Percentiles rank a stretch among this genome's conserved stretches.
Conservation (phyloP, 2,888 invertebrate species). For the Athalia rosae region DNA sequence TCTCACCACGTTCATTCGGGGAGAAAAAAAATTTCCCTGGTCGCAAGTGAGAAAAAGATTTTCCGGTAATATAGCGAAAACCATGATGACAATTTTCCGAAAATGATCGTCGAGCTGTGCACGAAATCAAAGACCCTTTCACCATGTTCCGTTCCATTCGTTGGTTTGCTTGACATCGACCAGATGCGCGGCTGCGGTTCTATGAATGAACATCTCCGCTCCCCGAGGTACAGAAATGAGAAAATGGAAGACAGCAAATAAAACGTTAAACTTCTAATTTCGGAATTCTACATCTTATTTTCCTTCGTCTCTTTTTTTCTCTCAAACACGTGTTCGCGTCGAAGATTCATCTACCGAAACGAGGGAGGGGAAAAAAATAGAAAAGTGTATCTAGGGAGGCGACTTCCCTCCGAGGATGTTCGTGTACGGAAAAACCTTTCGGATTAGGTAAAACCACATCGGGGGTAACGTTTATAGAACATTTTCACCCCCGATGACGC, state of each 20-base stretch:
- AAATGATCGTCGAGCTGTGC: not conserved
- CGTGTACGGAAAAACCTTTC: too few species aligned
- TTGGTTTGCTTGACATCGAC: conserved; percentile 20
- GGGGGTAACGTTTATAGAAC: not conserved
- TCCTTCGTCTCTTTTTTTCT: not conserved
- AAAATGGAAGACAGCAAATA: conserved; percentile 16
- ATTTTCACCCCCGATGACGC: too few species aligned
- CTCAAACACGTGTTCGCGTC: too few species aligned
- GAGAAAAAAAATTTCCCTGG: too few species aligned
- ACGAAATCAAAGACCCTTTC: conserved; percentile 35
- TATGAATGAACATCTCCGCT: conserved; percentile 36
- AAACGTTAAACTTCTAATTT: conserved; percentile 43
- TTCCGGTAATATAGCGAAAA: too few species aligned
- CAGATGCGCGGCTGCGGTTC: conserved; percentile 31
- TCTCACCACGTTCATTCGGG: too few species aligned
- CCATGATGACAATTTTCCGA: not conserved
- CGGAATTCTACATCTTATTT: conserved; percentile 25
- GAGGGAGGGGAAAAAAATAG: too few species aligned
- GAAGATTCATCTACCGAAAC: too few species aligned
- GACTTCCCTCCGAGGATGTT: too few species aligned
- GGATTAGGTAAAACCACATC: too few species aligned
- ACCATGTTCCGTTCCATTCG: conserved; percentile 22
- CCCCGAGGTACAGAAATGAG: not conserved
- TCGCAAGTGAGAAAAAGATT: too few species aligned
- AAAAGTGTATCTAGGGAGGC: too few species aligned